Evolutionary conservation across 2,113 vertebrate species (phyloP), one percentile per base, ranked within the genome.

Genomic region (Stegastes partitus): DNA sequence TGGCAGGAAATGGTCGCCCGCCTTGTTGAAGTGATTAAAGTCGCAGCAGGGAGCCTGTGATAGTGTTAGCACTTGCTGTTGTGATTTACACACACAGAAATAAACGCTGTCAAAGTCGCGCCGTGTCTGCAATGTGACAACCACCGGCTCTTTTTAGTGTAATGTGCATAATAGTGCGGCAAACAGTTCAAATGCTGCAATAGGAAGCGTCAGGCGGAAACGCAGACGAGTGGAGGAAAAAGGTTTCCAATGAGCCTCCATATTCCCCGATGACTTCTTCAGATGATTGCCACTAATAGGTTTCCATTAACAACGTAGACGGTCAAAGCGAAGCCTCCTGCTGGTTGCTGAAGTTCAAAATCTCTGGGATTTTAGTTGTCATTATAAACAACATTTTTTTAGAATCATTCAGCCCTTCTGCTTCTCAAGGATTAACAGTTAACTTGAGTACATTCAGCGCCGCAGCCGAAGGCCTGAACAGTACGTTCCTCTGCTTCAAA

Each of bases 221-320:
- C 21, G 56, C 1, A 50, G 59, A 68, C 26, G 45, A 67, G 70
- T 39, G 72, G 47, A 53, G 64, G 59, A 72, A 85, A 68, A 87
- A 68, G 37, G 50, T 58, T 81, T 56, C 18, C 49, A 77, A 72
- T 31, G 74, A 66, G 45, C 62, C 56, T 66, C 23, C 25, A 37
- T 47, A 44, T 77, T 91, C 87, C 84, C 77, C 10, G 66, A 75
- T 78, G 90, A 79, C 75, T 84, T 58, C 28, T 80, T 34, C 25
- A 54, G 15, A 68, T 89, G 77, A 93, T 87, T 84, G 72, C 62
- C 63, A 74, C 84, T 90, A 86, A 90, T 87, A 89, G 85, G 73
- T 82, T 87, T 92, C 87, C 79, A 89, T 90, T 91, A 90, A 82
- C 71, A 80, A 39, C 51, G 77, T 26, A 44, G 58, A 55, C 59